These are phyloP conservation scores for Tragelaphus buxtoni DNA, from an alignment of 2,113 vertebrate species.

Conservation along the genomic window DNA sequence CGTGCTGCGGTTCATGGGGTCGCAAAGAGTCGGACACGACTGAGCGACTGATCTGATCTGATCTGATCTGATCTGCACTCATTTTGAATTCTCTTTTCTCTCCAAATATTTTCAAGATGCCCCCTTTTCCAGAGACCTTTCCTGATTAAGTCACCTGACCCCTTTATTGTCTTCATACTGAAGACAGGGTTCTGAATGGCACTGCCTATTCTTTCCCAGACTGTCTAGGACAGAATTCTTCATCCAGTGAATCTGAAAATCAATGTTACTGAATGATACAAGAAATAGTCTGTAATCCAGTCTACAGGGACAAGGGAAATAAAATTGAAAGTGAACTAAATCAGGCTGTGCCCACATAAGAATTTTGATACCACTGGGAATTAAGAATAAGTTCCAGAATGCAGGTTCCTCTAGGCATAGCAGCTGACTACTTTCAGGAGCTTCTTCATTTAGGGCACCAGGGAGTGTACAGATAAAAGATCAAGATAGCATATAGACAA, in stretches of 20 bases:
- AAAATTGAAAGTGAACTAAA: constrained; percentile 15
- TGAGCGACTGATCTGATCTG: too few species aligned
- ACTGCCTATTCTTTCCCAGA: background rate
- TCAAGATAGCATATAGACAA: background rate
- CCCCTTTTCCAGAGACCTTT: background rate
- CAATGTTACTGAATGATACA: background rate
- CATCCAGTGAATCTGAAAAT: background rate
- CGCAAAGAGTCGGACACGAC: too few species aligned
- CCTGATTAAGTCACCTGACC: background rate
- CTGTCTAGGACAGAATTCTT: background rate
- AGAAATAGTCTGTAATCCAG: background rate
- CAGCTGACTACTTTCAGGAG: background rate
- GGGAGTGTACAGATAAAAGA: background rate
- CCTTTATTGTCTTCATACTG: background rate
- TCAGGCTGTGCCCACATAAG: background rate
- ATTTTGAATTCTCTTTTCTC: background rate
- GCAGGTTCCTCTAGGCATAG: background rate
- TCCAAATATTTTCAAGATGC: constrained; percentile 14
- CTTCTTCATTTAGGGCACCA: background rate
- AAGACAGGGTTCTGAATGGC: background rate
- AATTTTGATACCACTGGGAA: background rate
- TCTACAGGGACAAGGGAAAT: background rate
- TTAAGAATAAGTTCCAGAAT: background rate
- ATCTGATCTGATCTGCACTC: background rate
- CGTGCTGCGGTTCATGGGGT: too few species aligned